Evolutionary conservation across 37 sponge, comb jelly and placozoan genomes (phyloP).

Genomic region (Oscarella lobularis): DNA sequence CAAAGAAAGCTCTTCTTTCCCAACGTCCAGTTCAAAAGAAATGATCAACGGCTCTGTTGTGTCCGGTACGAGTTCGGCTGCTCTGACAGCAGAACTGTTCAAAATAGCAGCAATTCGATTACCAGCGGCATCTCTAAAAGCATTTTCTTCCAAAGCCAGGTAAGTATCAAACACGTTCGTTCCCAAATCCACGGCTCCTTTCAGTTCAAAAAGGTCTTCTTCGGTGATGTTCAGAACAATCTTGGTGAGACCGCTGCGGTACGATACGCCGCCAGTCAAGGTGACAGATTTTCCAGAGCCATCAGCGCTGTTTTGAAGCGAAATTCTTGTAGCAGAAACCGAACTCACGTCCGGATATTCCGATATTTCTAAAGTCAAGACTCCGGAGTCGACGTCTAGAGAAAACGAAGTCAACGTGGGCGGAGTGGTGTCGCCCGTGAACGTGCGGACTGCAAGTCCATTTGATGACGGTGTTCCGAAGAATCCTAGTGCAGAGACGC

Average conservation of each 20-base stretch:
- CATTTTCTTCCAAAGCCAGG: slow-evolving; percentile 15
- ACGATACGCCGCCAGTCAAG: slow-evolving; percentile 52
- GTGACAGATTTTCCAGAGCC: slow-evolving; percentile 13
- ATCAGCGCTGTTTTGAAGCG: slow-evolving; percentile 30
- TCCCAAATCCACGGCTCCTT: slow-evolving; percentile 40
- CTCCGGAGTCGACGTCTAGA: slow-evolving; percentile 61
- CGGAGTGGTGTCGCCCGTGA: slow-evolving; percentile 41
- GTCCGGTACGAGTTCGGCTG: slow-evolving; percentile 39
- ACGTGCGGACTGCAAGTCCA: slow-evolving; percentile 10
- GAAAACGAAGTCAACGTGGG: slow-evolving; percentile 53
- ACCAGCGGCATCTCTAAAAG: background rate
- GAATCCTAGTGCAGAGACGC: slow-evolving; percentile 22
- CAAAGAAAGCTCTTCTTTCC: background rate
- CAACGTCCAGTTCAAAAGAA: slow-evolving; percentile 46
- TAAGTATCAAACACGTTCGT: slow-evolving; percentile 32
- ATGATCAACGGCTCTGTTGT: slow-evolving; percentile 25
- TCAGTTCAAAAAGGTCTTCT: slow-evolving; percentile 61
- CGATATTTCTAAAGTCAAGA: slow-evolving; percentile 46
- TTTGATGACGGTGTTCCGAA: slow-evolving; percentile 4
- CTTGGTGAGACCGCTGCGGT: slow-evolving; percentile 8
- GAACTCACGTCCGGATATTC: slow-evolving; percentile 50
- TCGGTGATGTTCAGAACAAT: slow-evolving; percentile 22
- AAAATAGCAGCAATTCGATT: slow-evolving; percentile 17
- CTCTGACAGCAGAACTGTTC: slow-evolving; percentile 36
- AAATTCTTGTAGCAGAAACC: slow-evolving; percentile 46